phyloP scores from a whole-genome alignment of 2,888 invertebrate species.

The Eupithecia centaureata region DNA sequence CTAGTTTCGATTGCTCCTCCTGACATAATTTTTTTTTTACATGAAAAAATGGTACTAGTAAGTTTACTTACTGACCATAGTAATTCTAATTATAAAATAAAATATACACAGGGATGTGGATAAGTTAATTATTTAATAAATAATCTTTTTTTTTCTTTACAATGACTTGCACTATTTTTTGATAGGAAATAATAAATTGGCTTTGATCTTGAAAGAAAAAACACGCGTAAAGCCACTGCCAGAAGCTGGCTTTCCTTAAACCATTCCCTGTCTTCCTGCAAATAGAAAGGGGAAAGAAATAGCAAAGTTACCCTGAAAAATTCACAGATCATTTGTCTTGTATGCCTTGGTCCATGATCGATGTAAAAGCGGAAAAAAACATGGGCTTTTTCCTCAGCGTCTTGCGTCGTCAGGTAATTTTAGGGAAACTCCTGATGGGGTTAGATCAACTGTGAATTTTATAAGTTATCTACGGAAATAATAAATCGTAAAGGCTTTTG shows the following conservation, averaged over 20 bases:
- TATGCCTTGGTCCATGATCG: slow-evolving; percentile 50
- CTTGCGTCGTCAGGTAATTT: slow-evolving; percentile 47
- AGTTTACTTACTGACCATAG: too few relatives aligned
- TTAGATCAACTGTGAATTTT: slow-evolving; percentile 32
- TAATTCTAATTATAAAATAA: too few relatives aligned
- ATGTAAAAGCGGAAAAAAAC: slow-evolving; percentile 53
- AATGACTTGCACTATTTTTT: too few relatives aligned
- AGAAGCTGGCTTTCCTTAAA: background rate
- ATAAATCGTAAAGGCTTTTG: slow-evolving; percentile 18
- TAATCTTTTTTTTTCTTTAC: too few relatives aligned
- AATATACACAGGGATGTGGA: too few relatives aligned
- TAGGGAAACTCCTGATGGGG: slow-evolving; percentile 18
- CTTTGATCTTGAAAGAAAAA: background rate
- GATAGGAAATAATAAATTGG: background rate
- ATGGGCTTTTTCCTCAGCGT: slow-evolving; percentile 41
- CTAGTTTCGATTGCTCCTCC: too few relatives aligned
- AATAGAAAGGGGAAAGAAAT: slow-evolving; percentile 34
- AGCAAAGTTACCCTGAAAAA: slow-evolving; percentile 42
- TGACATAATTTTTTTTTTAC: too few relatives aligned
- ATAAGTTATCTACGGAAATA: slow-evolving; percentile 16
- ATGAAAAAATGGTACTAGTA: too few relatives aligned
- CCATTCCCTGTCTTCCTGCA: slow-evolving; percentile 7
- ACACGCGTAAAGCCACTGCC: background rate
- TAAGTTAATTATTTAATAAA: too few relatives aligned
- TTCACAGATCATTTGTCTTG: slow-evolving; percentile 57